Conservation (phyloP, 2,797 vertebrate species). For the Naso thynnoides region DNA sequence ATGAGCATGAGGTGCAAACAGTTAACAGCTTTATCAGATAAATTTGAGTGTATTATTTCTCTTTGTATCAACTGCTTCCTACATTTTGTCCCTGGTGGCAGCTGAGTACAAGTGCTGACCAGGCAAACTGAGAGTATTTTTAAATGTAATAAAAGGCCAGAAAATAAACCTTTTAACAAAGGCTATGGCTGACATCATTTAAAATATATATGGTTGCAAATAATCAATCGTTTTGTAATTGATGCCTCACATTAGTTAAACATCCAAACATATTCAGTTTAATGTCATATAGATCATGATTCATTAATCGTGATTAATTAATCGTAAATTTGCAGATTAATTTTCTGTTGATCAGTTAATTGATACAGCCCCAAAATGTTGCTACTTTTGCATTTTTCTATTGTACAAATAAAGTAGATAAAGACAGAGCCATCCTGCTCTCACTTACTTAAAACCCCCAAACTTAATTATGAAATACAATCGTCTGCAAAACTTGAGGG, state of each 20-base stretch:
- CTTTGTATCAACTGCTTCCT: slow-evolving; percentile 10
- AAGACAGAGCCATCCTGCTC: not conserved
- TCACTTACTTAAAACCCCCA: too few relatives aligned
- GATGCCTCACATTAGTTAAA: not conserved
- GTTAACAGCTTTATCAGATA: slow-evolving; percentile 8
- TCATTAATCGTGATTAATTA: too few relatives aligned
- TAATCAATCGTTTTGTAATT: not conserved
- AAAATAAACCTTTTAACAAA: not conserved
- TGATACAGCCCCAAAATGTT: too few relatives aligned
- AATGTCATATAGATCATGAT: not conserved
- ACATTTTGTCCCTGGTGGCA: not conserved
- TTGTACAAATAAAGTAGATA: not conserved
- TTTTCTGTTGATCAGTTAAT: not conserved
- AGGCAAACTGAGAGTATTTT: not conserved
- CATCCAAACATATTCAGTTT: not conserved
- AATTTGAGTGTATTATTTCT: slow-evolving; percentile 9
- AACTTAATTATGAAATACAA: not conserved
- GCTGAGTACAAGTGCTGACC: not conserved
- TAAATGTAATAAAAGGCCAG: not conserved
- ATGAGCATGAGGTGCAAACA: not conserved
- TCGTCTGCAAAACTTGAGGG: not conserved
- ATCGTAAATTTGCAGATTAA: not conserved
- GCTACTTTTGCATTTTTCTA: too few relatives aligned
- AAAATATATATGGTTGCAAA: not conserved
- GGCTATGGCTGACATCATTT: not conserved